Evolutionary conservation across 2,888 invertebrate genomes (phyloP).

Genomic region (Boloria selene): DNA sequence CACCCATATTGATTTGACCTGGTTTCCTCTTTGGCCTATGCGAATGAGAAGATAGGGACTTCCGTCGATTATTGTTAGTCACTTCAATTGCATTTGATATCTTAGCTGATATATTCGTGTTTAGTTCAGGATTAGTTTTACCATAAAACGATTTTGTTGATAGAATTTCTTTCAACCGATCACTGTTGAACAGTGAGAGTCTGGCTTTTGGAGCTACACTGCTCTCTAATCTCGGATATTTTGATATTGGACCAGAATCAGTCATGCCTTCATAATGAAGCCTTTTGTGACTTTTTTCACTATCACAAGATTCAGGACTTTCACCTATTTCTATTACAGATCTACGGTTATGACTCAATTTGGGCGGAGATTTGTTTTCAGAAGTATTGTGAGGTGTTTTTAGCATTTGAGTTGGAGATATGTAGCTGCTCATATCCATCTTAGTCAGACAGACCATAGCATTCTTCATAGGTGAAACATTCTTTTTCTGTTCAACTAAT

Average conservation of each 20-base stretch:
- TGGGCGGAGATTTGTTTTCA: conserved; percentile 68
- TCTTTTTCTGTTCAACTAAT: conserved; percentile 66
- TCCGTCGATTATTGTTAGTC: conserved; percentile 50
- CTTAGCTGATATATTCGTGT: conserved; percentile 57
- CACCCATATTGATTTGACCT: conserved; percentile 86
- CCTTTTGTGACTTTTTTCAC: conserved; percentile 69
- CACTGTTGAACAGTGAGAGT: conserved; percentile 70
- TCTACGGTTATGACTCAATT: conserved; percentile 63
- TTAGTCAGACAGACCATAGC: conserved; percentile 65
- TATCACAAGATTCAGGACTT: conserved; percentile 70
- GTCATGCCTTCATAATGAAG: conserved; percentile 63
- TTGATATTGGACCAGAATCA: conserved; percentile 61
- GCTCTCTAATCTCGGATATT: conserved; percentile 64
- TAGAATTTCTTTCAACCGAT: conserved; percentile 73
- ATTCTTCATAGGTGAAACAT: conserved; percentile 59
- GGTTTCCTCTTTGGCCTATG: conserved; percentile 62
- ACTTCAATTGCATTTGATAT: conserved; percentile 65
- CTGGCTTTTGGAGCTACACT: conserved; percentile 69
- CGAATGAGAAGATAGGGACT: conserved; percentile 56
- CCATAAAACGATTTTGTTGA: conserved; percentile 82
- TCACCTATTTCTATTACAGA: conserved; percentile 64
- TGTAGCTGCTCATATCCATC: conserved; percentile 60
- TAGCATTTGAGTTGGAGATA: conserved; percentile 70
- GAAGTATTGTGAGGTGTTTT: conserved; percentile 73
- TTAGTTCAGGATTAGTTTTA: conserved; percentile 70